These are phyloP conservation scores for Colletes latitarsis DNA, from an alignment of 1,140 invertebrate species.

Conservation along the genomic window DNA sequence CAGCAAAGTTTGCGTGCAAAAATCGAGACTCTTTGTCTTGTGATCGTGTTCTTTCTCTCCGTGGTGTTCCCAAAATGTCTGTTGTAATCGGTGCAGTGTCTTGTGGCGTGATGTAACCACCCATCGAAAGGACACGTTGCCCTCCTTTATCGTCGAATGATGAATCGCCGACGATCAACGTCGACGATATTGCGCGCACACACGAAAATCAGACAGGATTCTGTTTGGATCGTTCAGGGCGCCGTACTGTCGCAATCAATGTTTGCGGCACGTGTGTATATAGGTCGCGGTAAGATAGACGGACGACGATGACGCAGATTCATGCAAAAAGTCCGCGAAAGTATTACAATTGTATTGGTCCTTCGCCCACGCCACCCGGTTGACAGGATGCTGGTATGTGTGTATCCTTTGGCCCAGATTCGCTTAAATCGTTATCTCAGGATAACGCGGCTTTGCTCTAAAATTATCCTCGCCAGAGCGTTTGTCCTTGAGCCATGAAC, in stretches of 20 bases:
- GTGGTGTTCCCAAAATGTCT: not conserved
- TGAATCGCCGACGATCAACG: not conserved
- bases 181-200: not conserved
- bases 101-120: not conserved
- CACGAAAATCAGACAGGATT: slow-evolving; percentile 1
- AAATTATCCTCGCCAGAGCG: not conserved
- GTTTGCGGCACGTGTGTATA: slow-evolving; percentile 1
- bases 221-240: not conserved
- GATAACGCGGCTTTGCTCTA: not conserved
- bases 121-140: not conserved
- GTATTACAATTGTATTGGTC: not conserved
- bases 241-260: slow-evolving; percentile 34
- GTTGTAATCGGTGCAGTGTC: not conserved
- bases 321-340: slow-evolving; percentile 27
- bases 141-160: not conserved
- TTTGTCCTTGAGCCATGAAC: slow-evolving; percentile 23
- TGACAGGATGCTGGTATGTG: not conserved
- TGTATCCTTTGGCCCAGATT: not conserved
- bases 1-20: no score
- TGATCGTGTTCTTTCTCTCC: no score
- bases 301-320: slow-evolving; percentile 26
- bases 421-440: not conserved
- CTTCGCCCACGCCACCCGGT: slow-evolving; percentile 1
- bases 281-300: slow-evolving; percentile 38
- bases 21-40: no score